Percentiles rank a stretch among this genome's conserved stretches.
Conservation (phyloP, 2,797 vertebrate genomes). For the Kryptolebias ocellatus region DNA sequence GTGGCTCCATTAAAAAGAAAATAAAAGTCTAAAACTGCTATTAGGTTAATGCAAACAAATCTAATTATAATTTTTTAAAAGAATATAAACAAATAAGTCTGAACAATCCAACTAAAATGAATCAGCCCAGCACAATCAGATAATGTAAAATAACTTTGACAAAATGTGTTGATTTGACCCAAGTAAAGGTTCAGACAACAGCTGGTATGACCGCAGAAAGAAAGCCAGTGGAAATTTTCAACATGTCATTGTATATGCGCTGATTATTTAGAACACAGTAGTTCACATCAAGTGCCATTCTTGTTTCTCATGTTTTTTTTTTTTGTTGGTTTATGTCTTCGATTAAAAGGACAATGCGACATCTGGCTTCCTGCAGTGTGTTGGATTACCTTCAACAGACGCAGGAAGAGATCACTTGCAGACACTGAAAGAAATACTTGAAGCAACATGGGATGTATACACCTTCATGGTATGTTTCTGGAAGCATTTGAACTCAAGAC, state of each 20-base stretch:
- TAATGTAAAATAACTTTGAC: no score
- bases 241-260: background rate
- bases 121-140: no score
- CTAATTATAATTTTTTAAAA: no score
- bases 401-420: slow-evolving; percentile 61
- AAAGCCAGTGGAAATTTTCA: background rate
- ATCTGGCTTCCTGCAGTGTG: slow-evolving; percentile 74
- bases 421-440: slow-evolving; percentile 71
- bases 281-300: background rate
- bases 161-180: no score
- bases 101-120: no score
- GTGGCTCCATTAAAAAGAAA: no score
- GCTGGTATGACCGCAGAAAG: background rate
- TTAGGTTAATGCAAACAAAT: no score
- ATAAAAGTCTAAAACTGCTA: no score
- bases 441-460: slow-evolving; percentile 76
- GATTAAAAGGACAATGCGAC: slow-evolving; percentile 55
- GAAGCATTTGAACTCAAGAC: background rate
- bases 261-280: no score
- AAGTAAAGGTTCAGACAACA: no score
- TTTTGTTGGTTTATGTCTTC: background rate
- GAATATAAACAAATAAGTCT: no score
- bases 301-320: background rate
- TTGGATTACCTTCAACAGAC: slow-evolving; percentile 62
- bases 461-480: slow-evolving; percentile 75